Evolutionary conservation across 2,888 invertebrate species (phyloP), one percentile per base, ranked within the genome.

Genomic region (Margaritifera margaritifera): DNA sequence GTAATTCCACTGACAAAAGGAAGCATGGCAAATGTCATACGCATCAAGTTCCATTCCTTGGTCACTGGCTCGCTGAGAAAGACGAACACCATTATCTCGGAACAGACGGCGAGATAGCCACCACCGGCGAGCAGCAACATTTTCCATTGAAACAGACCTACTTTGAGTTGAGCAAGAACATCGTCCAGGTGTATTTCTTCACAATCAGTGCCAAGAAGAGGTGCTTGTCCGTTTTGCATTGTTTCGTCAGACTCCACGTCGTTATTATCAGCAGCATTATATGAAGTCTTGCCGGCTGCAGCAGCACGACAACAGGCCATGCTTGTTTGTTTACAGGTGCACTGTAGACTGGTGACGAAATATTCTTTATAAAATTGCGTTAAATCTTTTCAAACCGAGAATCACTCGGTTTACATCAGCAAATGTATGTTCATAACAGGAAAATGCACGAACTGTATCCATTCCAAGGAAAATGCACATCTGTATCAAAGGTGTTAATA

Each of bases 41-140:
- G 73, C 22, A 71, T 67, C 20, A 86, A 66, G 53, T 78, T 62
- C 86, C 86, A 86, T 67, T 84, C 80, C 52, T 75, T 71, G 71
- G 80, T 84, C 4, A 83, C 63, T 1, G 84, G 84, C 27, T 71
- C 63, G 67, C 83, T 85, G 1, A 86, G 74, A 67, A 84, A 86
- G 8, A 86, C 79, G 60, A 84, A 79, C 6, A 84, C 71, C 76
- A 86, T 78, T 71, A 86, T 80, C 66, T 85, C 82, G n/a, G 83
- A 73, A 69, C 86, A 86, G 2, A 81, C 83, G 25, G 85, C 80
- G 66, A 85, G 84, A 65, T 86, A 86, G 8, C 83, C 83, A 52
- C 82, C 81, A 20, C 85, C 83, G 24, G 81, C 76, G 22, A 85
- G 66, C 8, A 78, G 54, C 55, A 86, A 50, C 79, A 86, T 81